A percentile compares a stretch with the other conserved stretches of the same genome.
phyloP scores from a whole-genome alignment of 2,797 vertebrate species.

The Danio choprae region DNA sequence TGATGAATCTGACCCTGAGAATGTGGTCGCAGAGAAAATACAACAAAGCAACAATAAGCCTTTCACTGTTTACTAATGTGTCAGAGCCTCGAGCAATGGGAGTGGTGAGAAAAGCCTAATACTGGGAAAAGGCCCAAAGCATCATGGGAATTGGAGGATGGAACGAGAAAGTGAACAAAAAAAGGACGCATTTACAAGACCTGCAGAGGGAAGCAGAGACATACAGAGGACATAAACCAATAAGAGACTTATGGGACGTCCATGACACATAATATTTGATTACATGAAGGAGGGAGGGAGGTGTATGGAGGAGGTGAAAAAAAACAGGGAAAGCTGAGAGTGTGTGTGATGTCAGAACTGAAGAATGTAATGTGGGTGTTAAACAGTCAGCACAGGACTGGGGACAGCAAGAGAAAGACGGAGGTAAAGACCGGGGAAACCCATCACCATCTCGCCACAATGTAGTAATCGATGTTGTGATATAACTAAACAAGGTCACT shows the following conservation, averaged over 20 bases:
- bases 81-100: conserved; percentile 36
- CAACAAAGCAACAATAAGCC: conserved; percentile 27
- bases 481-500: conserved; percentile 24
- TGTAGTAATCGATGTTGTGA: conserved; percentile 22
- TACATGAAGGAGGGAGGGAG: conserved; percentile 19
- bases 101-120: conserved; percentile 40
- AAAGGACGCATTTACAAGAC: conserved; percentile 6
- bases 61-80: conserved; percentile 50
- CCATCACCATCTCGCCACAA: neutral
- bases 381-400: conserved; percentile 55
- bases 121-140: conserved; percentile 19
- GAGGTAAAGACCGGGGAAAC: conserved; percentile 40
- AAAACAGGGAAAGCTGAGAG: conserved; percentile 48
- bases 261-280: neutral
- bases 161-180: conserved; percentile 4
- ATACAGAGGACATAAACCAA: conserved; percentile 3
- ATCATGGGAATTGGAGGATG: conserved; percentile 3
- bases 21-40: conserved; percentile 23
- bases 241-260: neutral
- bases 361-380: conserved; percentile 76
- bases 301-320: conserved; percentile 39
- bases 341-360: conserved; percentile 73
- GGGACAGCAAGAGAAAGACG: conserved; percentile 1
- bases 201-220: conserved; percentile 33
- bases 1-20: conserved; percentile 27